phyloP scores from a whole-genome alignment of 2,888 invertebrate species.

The Abscondita cerata region DNA sequence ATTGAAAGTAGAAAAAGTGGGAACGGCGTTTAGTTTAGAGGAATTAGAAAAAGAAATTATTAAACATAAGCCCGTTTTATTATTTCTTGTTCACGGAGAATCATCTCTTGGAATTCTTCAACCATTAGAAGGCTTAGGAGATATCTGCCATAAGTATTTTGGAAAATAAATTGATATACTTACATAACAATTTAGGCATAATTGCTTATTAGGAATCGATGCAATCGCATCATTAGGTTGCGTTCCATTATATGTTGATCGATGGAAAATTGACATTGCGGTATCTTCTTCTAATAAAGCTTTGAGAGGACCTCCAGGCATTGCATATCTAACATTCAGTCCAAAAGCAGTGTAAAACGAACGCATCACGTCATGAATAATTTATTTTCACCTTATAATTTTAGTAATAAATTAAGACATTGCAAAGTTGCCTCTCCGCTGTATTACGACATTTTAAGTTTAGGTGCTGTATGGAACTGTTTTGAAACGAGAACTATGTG shows the following conservation, averaged over 20 bases:
- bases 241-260: constrained; percentile 70
- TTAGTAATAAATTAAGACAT: constrained; percentile 62
- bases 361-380: no score
- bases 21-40: background rate
- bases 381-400: constrained; percentile 34
- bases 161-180: no score
- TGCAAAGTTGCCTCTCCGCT: constrained; percentile 64
- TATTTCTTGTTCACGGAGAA: constrained; percentile 85
- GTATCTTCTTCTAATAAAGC: constrained; percentile 78
- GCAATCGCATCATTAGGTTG: constrained; percentile 75
- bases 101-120: constrained; percentile 83
- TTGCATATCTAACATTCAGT: constrained; percentile 74
- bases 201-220: constrained; percentile 72
- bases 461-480: constrained; percentile 72
- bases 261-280: constrained; percentile 72
- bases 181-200: constrained; percentile 63
- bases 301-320: constrained; percentile 73
- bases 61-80: constrained; percentile 68
- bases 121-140: constrained; percentile 75
- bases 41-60: constrained; percentile 69
- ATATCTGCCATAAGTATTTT: constrained; percentile 65
- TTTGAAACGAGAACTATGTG: constrained; percentile 21
- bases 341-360: constrained; percentile 70
- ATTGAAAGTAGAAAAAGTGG: background rate
- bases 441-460: constrained; percentile 68